Evolutionary conservation across 2,888 invertebrate genomes (phyloP).

Genomic region (Pteria penguin): DNA sequence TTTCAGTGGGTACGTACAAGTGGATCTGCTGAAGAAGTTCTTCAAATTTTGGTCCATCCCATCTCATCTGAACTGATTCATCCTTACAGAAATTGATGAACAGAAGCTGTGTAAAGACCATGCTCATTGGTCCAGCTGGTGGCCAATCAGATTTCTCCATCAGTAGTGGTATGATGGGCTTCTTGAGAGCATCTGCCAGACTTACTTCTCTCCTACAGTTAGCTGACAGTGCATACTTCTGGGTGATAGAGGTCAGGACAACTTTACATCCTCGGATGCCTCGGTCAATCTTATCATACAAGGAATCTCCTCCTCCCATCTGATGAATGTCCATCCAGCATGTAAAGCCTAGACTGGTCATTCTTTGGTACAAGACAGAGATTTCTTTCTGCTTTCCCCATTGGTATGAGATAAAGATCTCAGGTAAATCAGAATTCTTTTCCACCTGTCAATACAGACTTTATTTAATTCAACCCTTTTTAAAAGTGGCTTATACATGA

Average conservation of each 20-base stretch:
- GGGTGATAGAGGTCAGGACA: slow-evolving; percentile 74
- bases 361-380: slow-evolving; percentile 65
- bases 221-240: slow-evolving; percentile 75
- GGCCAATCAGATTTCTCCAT: slow-evolving; percentile 76
- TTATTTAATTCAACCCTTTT: too few relatives aligned
- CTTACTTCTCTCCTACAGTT: slow-evolving; percentile 78
- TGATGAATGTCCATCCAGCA: slow-evolving; percentile 79
- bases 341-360: slow-evolving; percentile 66
- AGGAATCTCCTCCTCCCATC: slow-evolving; percentile 79
- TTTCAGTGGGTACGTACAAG: slow-evolving; percentile 18
- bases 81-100: slow-evolving; percentile 71
- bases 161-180: slow-evolving; percentile 75
- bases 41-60: slow-evolving; percentile 65
- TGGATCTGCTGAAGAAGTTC: slow-evolving; percentile 60
- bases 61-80: slow-evolving; percentile 53
- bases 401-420: slow-evolving; percentile 77
- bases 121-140: slow-evolving; percentile 77
- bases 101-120: slow-evolving; percentile 73
- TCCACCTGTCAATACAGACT: too few relatives aligned
- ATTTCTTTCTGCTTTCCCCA: slow-evolving; percentile 77
- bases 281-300: slow-evolving; percentile 78
- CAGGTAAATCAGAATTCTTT: slow-evolving; percentile 54
- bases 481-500: too few relatives aligned
- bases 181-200: slow-evolving; percentile 75
- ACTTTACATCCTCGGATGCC: slow-evolving; percentile 72